Evolutionary conservation across 1,140 invertebrate species (phyloP).

Genomic region (Diplogasteroides magnus): DNA sequence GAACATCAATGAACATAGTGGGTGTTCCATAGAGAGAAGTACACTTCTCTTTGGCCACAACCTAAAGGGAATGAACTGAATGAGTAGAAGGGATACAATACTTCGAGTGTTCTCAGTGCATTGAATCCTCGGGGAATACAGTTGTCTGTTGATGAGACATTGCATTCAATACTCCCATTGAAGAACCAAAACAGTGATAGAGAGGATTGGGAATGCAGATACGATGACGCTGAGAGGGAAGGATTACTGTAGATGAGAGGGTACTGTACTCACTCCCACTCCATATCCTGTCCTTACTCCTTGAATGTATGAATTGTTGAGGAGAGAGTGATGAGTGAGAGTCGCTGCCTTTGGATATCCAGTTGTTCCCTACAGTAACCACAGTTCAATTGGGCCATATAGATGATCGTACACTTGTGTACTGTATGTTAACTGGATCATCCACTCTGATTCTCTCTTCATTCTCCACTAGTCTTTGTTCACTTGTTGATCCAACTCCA

Average conservation of each 20-base stretch:
- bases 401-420: conserved; percentile 22
- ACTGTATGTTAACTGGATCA: conserved; percentile 39
- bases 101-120: conserved; percentile 65
- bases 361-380: conserved; percentile 67
- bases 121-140: conserved; percentile 69
- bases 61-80: not conserved
- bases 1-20: conserved; percentile 85
- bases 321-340: conserved; percentile 72
- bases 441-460: conserved; percentile 56
- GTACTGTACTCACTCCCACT: conserved; percentile 52
- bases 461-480: conserved; percentile 54
- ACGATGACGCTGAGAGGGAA: conserved; percentile 41
- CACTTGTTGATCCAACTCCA: conserved; percentile 49
- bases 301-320: conserved; percentile 76
- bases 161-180: conserved; percentile 65
- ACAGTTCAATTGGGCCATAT: not conserved
- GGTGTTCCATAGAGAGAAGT: conserved; percentile 78
- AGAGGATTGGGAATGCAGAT: conserved; percentile 77
- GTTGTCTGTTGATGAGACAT: conserved; percentile 66
- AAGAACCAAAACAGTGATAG: conserved; percentile 83
- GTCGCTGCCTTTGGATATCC: conserved; percentile 80
- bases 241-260: not conserved
- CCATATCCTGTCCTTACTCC: conserved; percentile 63
- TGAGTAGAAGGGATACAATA: conserved; percentile 37
- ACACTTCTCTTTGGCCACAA: conserved; percentile 61